phyloP scores from a whole-genome alignment of 30 jellyfish, hydroid and myxozoan genomes.

The Cassiopea andromeda region DNA sequence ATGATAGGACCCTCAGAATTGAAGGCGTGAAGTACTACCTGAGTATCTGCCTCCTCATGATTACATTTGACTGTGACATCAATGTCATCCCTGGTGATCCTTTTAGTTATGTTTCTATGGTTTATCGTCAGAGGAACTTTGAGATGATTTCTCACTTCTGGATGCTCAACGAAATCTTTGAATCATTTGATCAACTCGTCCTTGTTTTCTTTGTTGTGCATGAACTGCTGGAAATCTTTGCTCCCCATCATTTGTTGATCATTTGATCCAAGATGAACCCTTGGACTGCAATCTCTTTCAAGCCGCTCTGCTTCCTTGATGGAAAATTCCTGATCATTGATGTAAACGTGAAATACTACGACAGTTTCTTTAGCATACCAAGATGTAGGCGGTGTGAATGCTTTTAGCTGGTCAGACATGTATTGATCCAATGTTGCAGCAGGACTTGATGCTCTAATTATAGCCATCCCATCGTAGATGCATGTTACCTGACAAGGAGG shows the following conservation, averaged over 20 bases:
- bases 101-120: conserved; percentile 56
- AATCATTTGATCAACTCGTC: conserved; percentile 61
- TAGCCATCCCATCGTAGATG: conserved; percentile 66
- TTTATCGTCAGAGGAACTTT: conserved; percentile 52
- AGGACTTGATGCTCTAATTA: conserved; percentile 59
- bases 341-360: conserved; percentile 55
- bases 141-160: conserved; percentile 59
- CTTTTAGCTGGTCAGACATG: conserved; percentile 67
- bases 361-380: conserved; percentile 52
- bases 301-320: conserved; percentile 50
- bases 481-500: conserved; percentile 47
- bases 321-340: conserved; percentile 57
- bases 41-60: conserved; percentile 68
- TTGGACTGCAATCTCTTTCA: conserved; percentile 72
- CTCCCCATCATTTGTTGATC: conserved; percentile 52
- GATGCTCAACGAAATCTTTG: conserved; percentile 59
- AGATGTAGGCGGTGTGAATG: conserved; percentile 58
- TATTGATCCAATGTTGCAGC: conserved; percentile 63
- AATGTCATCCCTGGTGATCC: conserved; percentile 50
- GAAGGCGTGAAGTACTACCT: conserved; percentile 60
- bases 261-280: conserved; percentile 68
- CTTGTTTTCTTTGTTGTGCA: conserved; percentile 64
- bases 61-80: conserved; percentile 51
- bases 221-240: conserved; percentile 43
- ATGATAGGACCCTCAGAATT: conserved; percentile 50